A percentile compares a stretch with the other conserved stretches of the same genome.
These are phyloP conservation scores for Cettia cetti DNA, from an alignment of 2,113 vertebrate species.

Conservation along the genomic window DNA sequence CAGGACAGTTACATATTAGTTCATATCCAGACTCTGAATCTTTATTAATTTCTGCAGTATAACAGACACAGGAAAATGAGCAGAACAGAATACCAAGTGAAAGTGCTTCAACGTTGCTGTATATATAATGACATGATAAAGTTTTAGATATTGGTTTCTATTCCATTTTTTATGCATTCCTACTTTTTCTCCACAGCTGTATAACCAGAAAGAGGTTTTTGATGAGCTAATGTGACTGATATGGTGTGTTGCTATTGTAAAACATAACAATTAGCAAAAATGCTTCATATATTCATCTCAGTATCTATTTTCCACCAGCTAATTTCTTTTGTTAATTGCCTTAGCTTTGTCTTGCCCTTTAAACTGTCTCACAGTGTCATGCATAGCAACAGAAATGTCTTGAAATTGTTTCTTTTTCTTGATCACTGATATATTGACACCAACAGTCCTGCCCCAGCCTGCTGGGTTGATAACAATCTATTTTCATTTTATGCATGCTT, in stretches of 20 bases:
- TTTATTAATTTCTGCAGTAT: slow-evolving; percentile 35
- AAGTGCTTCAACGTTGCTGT: neutral
- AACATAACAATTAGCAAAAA: neutral
- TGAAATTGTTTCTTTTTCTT: neutral
- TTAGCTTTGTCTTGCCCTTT: neutral
- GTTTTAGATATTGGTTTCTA: neutral
- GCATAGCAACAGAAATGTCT: neutral
- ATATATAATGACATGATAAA: neutral
- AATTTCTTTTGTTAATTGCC: neutral
- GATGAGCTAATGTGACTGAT: neutral
- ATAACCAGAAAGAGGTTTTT: neutral
- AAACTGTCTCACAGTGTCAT: neutral
- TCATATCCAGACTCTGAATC: neutral
- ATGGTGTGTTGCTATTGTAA: neutral
- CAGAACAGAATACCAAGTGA: neutral
- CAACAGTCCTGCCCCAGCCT: neutral
- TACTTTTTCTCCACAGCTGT: neutral
- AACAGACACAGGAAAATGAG: neutral
- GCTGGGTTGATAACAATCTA: neutral
- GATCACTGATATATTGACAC: neutral
- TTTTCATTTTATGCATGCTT: neutral
- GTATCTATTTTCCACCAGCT: neutral
- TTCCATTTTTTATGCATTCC: neutral
- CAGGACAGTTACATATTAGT: neutral
- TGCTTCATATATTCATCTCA: neutral